Evolutionary conservation across 2,888 invertebrate genomes (phyloP), one percentile per base, ranked within the genome.

Genomic region (Philopedon plagiatum): DNA sequence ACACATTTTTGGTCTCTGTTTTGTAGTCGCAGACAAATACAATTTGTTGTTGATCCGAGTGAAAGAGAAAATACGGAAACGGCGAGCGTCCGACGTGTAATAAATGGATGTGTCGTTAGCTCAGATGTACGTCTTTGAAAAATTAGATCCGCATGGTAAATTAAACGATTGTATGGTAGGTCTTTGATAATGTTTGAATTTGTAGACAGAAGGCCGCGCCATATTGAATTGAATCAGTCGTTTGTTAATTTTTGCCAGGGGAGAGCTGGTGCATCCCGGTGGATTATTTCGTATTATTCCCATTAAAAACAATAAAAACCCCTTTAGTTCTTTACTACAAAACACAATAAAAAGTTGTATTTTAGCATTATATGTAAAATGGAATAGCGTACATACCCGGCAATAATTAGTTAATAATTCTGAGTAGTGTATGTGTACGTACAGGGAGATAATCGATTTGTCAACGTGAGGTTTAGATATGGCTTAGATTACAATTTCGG

Each of bases 171-270:
- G 11, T 15, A n/a, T 5, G 9, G 18, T 54, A 15, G 18, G 51
- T 54, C 51, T 15, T 13, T 29, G 51, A 54, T 54, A 29, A 54
- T n/a, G n/a, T 29, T 29, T 29, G 51, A 29, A 15, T 54, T 18
- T 44, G 32, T 34, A 44, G 65, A 78, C 84, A 85, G 86, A 87
- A 87, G 87, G 87, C 86, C 87, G 84, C 86, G 87, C 88, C 88
- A 89, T 89, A 87, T 86, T 86, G 86, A 86, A 86, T 88, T 87
- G 88, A 87, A 88, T 87, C 88, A 87, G 87, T 87, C 83, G 84
- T 85, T 83, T 87, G 87, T 88, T 87, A 87, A 87, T 88, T 88
- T 87, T 86, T 86, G 86, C 85, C 83, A 84, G 86, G 84, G 85
- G 86, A 81, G 81, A 83, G 81, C 81, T 83, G 78, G 63, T 63